Conservation (phyloP, 2,797 vertebrate genomes). For the Lepilemur ruficaudatus region DNA sequence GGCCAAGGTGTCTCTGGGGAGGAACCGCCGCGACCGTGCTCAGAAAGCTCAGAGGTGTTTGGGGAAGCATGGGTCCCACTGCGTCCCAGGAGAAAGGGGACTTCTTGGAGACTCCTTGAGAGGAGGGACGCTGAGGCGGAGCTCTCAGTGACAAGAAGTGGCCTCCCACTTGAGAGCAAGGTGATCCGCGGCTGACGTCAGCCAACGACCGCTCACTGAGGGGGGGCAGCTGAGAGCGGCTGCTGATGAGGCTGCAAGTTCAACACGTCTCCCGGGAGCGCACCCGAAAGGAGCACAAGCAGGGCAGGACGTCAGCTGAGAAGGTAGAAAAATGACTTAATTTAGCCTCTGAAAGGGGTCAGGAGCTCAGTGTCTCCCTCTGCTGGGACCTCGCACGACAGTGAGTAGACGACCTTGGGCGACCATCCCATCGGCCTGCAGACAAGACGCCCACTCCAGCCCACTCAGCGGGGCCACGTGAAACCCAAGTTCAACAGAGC, state of each 20-base stretch:
- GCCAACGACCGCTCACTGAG: not conserved
- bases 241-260: not conserved
- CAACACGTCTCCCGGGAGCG: accelerated
- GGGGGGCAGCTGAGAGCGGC: not conserved
- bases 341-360: not conserved
- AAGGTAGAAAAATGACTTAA: too few species aligned
- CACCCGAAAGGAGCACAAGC: accelerated
- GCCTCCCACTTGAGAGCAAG: slow-evolving; percentile 14
- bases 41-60: not conserved
- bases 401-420: accelerated
- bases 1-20: not conserved
- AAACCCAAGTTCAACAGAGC: not conserved
- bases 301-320: too few species aligned
- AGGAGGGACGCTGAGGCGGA: accelerated
- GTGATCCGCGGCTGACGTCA: slow-evolving; percentile 34
- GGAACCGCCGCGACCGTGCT: not conserved
- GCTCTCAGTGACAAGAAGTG: not conserved
- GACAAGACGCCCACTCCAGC: not conserved
- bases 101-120: not conserved
- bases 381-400: not conserved
- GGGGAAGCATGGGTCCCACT: not conserved
- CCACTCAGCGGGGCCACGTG: not conserved
- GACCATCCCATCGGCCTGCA: too few species aligned
- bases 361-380: not conserved
- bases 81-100: not conserved